Percentiles rank a stretch among this genome's conserved stretches.
Conservation (phyloP, 2,888 invertebrate genomes). For the Macaria liturata region DNA sequence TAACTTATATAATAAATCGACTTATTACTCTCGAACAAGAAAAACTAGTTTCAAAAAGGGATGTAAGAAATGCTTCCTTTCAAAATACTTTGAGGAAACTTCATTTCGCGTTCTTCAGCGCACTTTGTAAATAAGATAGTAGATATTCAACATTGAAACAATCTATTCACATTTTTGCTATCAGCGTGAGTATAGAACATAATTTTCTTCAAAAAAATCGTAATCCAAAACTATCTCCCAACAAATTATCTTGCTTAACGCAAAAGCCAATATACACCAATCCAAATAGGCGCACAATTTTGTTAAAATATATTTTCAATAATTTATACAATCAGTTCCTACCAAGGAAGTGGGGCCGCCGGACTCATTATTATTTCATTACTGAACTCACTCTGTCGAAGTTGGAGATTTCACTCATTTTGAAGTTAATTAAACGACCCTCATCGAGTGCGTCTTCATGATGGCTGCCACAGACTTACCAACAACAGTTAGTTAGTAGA, state of each 20-base stretch:
- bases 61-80: conserved; percentile 21
- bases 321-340: conserved; percentile 30
- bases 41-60: neutral
- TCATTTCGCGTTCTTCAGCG: conserved; percentile 18
- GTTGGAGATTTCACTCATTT: conserved; percentile 57
- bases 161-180: neutral
- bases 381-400: conserved; percentile 53
- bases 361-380: conserved; percentile 65
- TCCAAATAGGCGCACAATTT: conserved; percentile 18
- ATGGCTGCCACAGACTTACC: conserved; percentile 46
- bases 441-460: conserved; percentile 66
- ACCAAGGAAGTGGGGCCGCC: conserved; percentile 32
- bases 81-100: conserved; percentile 24
- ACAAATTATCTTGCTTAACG: too few species aligned
- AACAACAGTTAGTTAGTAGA: conserved; percentile 28
- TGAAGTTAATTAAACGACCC: conserved; percentile 73
- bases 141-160: conserved; percentile 22
- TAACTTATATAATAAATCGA: neutral
- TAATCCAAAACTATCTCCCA: too few species aligned
- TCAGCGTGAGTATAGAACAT: too few species aligned
- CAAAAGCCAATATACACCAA: conserved; percentile 6
- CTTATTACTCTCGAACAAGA: conserved; percentile 9
- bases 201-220: too few species aligned
- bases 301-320: conserved; percentile 19
- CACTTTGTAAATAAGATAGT: conserved; percentile 32